A percentile compares a stretch with the other conserved stretches of the same genome.
Evolutionary conservation across 2,113 vertebrate genomes (phyloP).

Genomic region (Morphnarchus princeps): DNA sequence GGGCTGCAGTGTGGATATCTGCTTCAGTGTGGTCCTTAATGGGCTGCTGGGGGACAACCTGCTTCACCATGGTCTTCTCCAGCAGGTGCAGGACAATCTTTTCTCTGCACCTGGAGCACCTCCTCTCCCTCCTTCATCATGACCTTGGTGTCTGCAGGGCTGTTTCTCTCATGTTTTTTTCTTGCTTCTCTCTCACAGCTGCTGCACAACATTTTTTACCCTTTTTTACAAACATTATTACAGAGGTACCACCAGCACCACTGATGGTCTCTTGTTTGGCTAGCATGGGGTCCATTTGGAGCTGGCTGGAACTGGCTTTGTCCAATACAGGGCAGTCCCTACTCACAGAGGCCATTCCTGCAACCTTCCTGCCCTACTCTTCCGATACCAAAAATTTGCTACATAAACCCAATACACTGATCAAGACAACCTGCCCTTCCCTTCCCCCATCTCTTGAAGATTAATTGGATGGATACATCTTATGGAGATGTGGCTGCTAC

Average conservation of each 20-base stretch:
- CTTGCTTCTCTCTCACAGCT: neutral
- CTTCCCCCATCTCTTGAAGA: neutral
- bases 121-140: neutral
- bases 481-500: neutral
- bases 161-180: neutral
- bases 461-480: neutral
- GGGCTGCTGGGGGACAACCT: neutral
- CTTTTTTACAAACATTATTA: neutral
- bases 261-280: neutral
- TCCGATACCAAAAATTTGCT: neutral
- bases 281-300: neutral
- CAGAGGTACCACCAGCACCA: neutral
- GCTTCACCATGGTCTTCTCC: neutral
- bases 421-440: neutral
- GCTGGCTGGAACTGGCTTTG: neutral
- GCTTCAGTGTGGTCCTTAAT: neutral
- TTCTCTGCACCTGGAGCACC: fast-evolving
- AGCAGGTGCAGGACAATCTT: neutral
- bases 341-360: fast-evolving
- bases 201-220: neutral
- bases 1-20: neutral
- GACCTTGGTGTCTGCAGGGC: neutral
- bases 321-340: neutral
- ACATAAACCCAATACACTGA: fast-evolving
- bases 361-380: neutral